phyloP scores from a whole-genome alignment of 2,797 vertebrate genomes.

The Syndactyla subalaris region DNA sequence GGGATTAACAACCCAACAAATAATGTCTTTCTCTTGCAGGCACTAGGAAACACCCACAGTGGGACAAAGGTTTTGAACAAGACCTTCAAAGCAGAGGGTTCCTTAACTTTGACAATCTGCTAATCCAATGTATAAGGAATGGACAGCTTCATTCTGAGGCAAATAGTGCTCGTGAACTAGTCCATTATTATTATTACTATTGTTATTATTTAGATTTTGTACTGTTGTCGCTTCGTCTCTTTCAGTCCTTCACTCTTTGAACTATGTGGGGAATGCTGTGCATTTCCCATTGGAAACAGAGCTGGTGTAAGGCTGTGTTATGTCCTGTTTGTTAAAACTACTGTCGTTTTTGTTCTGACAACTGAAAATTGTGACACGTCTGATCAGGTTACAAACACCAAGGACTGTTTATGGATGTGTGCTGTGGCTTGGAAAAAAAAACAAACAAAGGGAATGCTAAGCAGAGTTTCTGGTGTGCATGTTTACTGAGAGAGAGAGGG shows the following conservation, averaged over 20 bases:
- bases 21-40: neutral
- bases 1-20: neutral
- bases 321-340: neutral
- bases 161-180: neutral
- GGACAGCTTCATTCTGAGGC: neutral
- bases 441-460: neutral
- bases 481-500: neutral
- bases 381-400: slow-evolving; percentile 1
- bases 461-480: neutral
- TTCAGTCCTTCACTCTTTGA: neutral
- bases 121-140: neutral
- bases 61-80: neutral
- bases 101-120: neutral
- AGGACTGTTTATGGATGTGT: neutral
- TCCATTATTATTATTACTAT: neutral
- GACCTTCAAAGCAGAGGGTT: neutral
- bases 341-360: neutral
- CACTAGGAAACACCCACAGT: neutral
- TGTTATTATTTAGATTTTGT: neutral
- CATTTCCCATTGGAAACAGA: neutral
- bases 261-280: neutral
- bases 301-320: neutral
- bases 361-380: neutral
- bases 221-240: neutral
- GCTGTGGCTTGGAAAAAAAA: neutral